These are phyloP conservation scores for Xestia sexstrigata DNA, from an alignment of 2,888 invertebrate genomes.

Conservation along the genomic window DNA sequence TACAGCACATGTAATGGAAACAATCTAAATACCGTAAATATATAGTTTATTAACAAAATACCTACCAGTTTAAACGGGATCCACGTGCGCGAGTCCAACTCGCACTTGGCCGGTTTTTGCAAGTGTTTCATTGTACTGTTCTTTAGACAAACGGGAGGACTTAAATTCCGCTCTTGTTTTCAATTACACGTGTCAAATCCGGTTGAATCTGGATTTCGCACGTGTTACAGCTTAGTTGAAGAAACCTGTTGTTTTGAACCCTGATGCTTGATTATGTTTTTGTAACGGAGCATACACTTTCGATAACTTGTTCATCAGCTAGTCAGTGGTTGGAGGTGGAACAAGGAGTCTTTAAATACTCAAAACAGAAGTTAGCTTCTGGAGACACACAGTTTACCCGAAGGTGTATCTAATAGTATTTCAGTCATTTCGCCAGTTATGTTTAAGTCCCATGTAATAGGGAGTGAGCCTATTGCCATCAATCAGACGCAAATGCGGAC, in stretches of 20 bases:
- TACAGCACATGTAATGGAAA: no score
- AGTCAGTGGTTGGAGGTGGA: background rate
- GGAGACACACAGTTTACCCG: no score
- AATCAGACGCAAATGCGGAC: no score
- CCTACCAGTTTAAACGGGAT: no score
- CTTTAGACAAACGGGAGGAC: background rate
- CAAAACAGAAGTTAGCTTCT: background rate
- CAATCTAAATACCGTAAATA: no score
- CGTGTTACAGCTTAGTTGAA: slow-evolving; percentile 32
- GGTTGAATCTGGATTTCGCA: slow-evolving; percentile 13
- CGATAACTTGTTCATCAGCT: slow-evolving; percentile 24
- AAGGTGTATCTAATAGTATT: no score
- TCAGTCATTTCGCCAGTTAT: no score
- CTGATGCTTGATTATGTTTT: slow-evolving; percentile 15
- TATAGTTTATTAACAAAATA: no score
- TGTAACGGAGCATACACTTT: slow-evolving; percentile 43
- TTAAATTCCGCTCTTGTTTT: background rate
- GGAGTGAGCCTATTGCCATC: no score
- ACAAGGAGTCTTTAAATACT: background rate
- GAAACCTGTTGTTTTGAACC: slow-evolving; percentile 39
- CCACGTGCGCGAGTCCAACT: no score
- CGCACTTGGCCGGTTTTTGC: background rate
- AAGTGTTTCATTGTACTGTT: background rate
- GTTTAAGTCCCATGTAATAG: no score
- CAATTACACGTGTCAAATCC: slow-evolving; percentile 27